These are phyloP conservation scores for Aradophagus sp. DNA, from an alignment of 1,140 invertebrate genomes.

Conservation along the genomic window DNA sequence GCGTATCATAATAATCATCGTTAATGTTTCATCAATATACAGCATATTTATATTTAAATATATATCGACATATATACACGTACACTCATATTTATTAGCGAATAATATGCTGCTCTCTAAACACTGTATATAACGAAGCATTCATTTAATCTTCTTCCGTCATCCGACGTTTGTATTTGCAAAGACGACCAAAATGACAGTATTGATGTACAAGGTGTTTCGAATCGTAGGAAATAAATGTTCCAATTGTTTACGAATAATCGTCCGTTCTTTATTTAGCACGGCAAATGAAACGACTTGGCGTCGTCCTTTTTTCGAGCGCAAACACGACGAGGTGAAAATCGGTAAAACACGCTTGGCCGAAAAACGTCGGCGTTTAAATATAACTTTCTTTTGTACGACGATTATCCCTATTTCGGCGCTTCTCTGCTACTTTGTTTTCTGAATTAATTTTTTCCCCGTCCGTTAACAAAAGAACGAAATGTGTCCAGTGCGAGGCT, in stretches of 20 bases:
- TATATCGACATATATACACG: conserved; percentile 19
- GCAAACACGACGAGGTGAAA: not conserved
- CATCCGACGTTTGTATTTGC: conserved; percentile 22
- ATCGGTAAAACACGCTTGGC: too few relatives aligned
- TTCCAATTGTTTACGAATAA: conserved; percentile 46
- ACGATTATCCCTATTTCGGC: too few relatives aligned
- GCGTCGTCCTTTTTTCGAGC: not conserved
- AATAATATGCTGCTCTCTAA: conserved; percentile 52
- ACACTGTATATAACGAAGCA: conserved; percentile 44
- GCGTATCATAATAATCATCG: conserved; percentile 45
- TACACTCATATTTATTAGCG: conserved; percentile 41
- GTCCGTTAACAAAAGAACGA: conserved; percentile 8
- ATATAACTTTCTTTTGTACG: too few relatives aligned
- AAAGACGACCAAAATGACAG: conserved; percentile 52
- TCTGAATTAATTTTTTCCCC: too few relatives aligned
- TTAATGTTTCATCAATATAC: conserved; percentile 49
- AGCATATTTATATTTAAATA: conserved; percentile 46
- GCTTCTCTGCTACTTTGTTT: too few relatives aligned
- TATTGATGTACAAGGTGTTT: conserved; percentile 55
- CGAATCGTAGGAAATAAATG: conserved; percentile 50
- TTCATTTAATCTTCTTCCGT: conserved; percentile 7
- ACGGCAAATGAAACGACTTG: too few relatives aligned
- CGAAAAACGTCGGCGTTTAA: too few relatives aligned
- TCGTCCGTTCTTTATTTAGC: conserved; percentile 1
- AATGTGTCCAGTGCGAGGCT: not conserved